Base-by-base conservation (phyloP, 2,113 vertebrate species). In the Gyps fulvus region DNA sequence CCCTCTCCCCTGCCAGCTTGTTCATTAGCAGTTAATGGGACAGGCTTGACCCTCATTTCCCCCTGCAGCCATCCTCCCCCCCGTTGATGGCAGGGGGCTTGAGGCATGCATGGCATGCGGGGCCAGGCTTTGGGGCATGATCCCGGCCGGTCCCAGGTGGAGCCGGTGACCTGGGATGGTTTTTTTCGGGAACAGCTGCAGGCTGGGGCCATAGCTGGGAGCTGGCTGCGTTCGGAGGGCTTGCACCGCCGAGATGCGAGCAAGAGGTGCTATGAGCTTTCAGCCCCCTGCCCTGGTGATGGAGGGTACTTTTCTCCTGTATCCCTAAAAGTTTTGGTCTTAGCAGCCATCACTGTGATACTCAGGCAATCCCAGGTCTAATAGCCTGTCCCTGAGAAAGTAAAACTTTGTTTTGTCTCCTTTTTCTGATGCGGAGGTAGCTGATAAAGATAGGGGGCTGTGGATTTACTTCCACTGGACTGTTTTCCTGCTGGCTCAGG, bases 41-140 rank as follows among this genome's bases (percentile, higher is more conserved):
- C 43, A 38, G 32, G 95, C 62, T 65, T 83, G 95, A 87, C 81
- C 72, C n/a, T 27, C 0, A 1, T 59, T 74, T 59, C 55, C 77
- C 52, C 42, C 5, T 3, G 1, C 31, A 43, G 67, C 71, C 2
- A 1, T 27, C 66, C 70, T 58, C 42, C 16, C 1, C 1, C 47
- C 25, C 1, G 3, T 13, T n/a, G 82, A 47, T 32, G 21, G 52
- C 63, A 69, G 74, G 54, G 90, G 47, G 78, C 43, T 71, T 55
- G 87, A 94, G 79, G 92, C 71, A 95, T 7, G 82, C 67, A 5
- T 18, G 87, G 92, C 90, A 94, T 79, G 86, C 58, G 31, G 70
- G 74, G 66, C 36, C 84, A 61, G 74, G 87, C 93, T 71, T 25
- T 78, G 57, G 85, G 87, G 34, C 84, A 32, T 1, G 31, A 62